phyloP scores from a whole-genome alignment of 2,797 vertebrate species.

The Lutjanus argentimaculatus region DNA sequence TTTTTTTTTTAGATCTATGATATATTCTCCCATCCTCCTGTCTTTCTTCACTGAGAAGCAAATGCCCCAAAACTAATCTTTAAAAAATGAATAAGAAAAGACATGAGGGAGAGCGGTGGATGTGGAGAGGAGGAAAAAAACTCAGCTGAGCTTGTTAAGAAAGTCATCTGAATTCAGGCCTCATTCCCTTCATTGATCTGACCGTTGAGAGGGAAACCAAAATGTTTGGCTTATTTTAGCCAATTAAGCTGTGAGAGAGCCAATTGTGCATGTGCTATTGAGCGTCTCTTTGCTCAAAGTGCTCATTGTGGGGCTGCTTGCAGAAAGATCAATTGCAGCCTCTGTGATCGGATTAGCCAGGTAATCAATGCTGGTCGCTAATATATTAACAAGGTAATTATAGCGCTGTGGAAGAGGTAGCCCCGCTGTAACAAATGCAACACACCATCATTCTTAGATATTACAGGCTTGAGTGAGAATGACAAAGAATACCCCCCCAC shows the following conservation, averaged over 20 bases:
- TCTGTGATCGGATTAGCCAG: conserved; percentile 94
- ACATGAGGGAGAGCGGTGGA: not conserved
- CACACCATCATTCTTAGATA: conserved; percentile 43
- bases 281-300: conserved; percentile 90
- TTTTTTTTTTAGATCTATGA: no score
- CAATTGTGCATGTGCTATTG: conserved; percentile 93
- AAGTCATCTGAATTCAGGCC: conserved; percentile 92
- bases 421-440: conserved; percentile 46
- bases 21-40: not conserved
- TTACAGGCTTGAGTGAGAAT: conserved; percentile 45
- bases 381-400: conserved; percentile 99
- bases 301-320: conserved; percentile 91
- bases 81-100: conserved; percentile 30
- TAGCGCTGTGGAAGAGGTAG: conserved; percentile 83
- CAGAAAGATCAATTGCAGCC: conserved; percentile 92
- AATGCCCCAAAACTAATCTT: conserved; percentile 50
- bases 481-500: conserved; percentile 22
- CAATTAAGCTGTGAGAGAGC: conserved; percentile 94
- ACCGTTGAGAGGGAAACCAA: conserved; percentile 91
- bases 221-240: conserved; percentile 98
- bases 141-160: conserved; percentile 82
- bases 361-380: conserved; percentile 95
- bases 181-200: conserved; percentile 93
- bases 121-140: conserved; percentile 1
- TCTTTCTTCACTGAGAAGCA: not conserved